Conservation (phyloP, 2,888 invertebrate genomes). For the Lycophotia porphyrea region DNA sequence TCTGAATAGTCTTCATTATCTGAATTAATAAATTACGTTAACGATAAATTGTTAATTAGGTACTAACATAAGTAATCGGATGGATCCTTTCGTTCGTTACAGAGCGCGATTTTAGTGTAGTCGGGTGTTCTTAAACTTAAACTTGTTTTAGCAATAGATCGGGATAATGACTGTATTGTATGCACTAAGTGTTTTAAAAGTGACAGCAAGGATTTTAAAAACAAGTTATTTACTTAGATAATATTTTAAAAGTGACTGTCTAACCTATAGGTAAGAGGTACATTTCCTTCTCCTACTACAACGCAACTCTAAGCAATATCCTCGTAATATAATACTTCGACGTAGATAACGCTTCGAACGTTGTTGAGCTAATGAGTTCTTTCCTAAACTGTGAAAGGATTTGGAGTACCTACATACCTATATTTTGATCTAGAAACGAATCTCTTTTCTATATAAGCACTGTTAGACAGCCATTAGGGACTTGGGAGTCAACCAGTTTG, state of each 20-base stretch:
- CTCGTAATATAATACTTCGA: too few species aligned
- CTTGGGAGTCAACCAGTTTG: neutral
- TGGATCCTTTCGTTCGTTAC: too few species aligned
- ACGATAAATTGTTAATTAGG: too few species aligned
- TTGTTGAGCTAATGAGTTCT: slow-evolving; percentile 19
- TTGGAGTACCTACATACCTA: neutral
- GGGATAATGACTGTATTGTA: too few species aligned
- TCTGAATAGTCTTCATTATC: too few species aligned
- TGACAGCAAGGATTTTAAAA: neutral
- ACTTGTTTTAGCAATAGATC: too few species aligned
- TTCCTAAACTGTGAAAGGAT: slow-evolving; percentile 8
- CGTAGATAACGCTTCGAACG: slow-evolving; percentile 7
- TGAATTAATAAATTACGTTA: too few species aligned
- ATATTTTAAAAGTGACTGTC: neutral
- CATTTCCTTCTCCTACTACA: neutral
- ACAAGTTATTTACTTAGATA: neutral
- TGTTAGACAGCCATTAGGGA: neutral
- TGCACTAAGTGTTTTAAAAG: neutral
- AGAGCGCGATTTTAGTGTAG: neutral
- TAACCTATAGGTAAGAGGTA: neutral
- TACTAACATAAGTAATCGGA: too few species aligned
- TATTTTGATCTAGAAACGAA: slow-evolving; percentile 16
- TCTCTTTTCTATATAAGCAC: neutral
- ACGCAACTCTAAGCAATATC: slow-evolving; percentile 11
- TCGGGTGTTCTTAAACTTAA: neutral